Evolutionary conservation across 2,113 vertebrate genomes (phyloP).

Genomic region (Phaethon lepturus): DNA sequence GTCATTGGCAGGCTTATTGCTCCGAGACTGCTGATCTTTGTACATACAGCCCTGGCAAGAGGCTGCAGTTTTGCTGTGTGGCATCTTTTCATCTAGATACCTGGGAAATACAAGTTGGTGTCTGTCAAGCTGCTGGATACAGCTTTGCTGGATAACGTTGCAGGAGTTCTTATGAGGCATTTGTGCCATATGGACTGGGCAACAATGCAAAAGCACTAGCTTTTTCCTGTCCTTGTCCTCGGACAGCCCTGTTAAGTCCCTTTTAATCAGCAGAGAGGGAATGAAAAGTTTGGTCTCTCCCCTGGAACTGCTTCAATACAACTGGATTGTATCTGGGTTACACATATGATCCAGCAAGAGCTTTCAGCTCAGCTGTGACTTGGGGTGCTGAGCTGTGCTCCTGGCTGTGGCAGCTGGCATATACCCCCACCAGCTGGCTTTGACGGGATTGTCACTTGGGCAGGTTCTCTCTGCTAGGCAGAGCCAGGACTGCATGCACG

Average conservation of each 20-base stretch:
- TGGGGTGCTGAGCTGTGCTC: neutral
- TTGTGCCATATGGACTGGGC: neutral
- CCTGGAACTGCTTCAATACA: neutral
- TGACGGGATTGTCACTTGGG: neutral
- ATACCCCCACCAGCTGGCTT: neutral
- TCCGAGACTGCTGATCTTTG: neutral
- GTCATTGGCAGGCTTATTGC: neutral
- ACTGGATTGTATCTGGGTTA: neutral
- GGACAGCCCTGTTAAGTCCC: neutral
- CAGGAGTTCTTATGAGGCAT: neutral
- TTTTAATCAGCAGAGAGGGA: neutral
- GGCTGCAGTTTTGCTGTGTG: neutral
- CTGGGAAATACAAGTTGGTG: neutral
- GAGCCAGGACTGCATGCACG: neutral
- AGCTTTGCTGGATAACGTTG: neutral
- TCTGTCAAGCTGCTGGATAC: neutral
- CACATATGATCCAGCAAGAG: neutral
- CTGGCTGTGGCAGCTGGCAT: neutral
- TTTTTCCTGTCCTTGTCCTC: conserved; percentile 14
- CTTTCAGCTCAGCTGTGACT: neutral
- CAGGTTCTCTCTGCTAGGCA: neutral
- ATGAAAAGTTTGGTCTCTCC: neutral
- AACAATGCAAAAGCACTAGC: neutral
- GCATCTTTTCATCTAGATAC: neutral
- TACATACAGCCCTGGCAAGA: neutral